These are phyloP conservation scores for Graptemys geographica DNA, from an alignment of 2,797 vertebrate genomes.

Conservation along the genomic window DNA sequence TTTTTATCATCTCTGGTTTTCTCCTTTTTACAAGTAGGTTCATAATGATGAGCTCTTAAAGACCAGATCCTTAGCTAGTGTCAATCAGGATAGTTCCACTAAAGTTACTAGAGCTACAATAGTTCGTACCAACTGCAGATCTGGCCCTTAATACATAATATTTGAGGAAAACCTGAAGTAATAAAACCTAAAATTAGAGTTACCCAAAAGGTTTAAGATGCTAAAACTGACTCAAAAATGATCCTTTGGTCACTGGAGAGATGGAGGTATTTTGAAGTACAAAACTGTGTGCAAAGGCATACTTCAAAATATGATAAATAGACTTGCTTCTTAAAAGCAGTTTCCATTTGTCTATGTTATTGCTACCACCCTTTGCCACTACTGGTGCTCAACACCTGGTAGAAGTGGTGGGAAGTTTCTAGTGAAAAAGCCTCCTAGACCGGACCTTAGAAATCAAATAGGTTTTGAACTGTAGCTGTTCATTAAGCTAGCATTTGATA, in stretches of 20 bases:
- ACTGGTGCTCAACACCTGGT: background rate
- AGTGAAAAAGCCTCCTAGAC: background rate
- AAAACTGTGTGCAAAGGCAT: background rate
- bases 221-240: background rate
- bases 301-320: background rate
- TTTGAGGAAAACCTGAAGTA: background rate
- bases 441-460: background rate
- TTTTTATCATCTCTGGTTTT: background rate
- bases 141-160: background rate
- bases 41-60: background rate
- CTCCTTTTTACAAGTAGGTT: background rate
- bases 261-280: background rate
- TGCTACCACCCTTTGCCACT: background rate
- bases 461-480: background rate
- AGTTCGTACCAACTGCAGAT: background rate
- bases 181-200: background rate
- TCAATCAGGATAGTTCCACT: background rate
- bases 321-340: background rate
- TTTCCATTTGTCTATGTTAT: background rate
- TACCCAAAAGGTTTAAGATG: background rate
- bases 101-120: background rate
- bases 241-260: background rate
- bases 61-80: background rate
- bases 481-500: background rate
- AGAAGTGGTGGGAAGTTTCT: background rate